phyloP scores from a whole-genome alignment of 1,140 invertebrate species.

The Drosophila simulans region DNA sequence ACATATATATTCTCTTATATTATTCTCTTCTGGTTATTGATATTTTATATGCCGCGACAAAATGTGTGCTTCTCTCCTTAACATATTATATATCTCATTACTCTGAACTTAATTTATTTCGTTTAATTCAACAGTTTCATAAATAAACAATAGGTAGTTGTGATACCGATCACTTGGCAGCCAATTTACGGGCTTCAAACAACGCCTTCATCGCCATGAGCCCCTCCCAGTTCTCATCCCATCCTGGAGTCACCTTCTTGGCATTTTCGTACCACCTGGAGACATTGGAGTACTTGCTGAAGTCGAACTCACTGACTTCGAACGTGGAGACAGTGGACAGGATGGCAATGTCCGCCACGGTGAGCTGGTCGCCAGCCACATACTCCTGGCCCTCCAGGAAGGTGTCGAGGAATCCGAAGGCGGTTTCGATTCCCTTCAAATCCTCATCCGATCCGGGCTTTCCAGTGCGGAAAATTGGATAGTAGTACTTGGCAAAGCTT shows the following conservation, averaged over 20 bases:
- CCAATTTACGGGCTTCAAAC: neutral
- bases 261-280: conserved; percentile 88
- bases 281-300: conserved; percentile 89
- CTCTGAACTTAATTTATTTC: neutral
- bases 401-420: conserved; percentile 87
- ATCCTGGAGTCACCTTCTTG: conserved; percentile 89
- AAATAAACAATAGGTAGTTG: neutral
- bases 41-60: too few species aligned
- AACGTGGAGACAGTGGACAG: conserved; percentile 87
- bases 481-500: conserved; percentile 86
- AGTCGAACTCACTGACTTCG: conserved; percentile 87
- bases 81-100: too few species aligned
- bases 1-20: neutral
- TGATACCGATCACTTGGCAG: neutral
- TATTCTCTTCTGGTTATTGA: too few species aligned
- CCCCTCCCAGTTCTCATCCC: conserved; percentile 87
- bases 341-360: conserved; percentile 90
- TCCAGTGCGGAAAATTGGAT: conserved; percentile 88
- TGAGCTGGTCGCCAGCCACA: conserved; percentile 88
- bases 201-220: conserved; percentile 8
- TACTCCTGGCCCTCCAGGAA: conserved; percentile 88
- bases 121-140: neutral
- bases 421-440: conserved; percentile 87
- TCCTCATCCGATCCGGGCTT: conserved; percentile 86
- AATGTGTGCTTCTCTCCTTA: too few species aligned